These are phyloP conservation scores for Polypterus bichir DNA, from an alignment of 2,113 vertebrate genomes.

Conservation along the genomic window DNA sequence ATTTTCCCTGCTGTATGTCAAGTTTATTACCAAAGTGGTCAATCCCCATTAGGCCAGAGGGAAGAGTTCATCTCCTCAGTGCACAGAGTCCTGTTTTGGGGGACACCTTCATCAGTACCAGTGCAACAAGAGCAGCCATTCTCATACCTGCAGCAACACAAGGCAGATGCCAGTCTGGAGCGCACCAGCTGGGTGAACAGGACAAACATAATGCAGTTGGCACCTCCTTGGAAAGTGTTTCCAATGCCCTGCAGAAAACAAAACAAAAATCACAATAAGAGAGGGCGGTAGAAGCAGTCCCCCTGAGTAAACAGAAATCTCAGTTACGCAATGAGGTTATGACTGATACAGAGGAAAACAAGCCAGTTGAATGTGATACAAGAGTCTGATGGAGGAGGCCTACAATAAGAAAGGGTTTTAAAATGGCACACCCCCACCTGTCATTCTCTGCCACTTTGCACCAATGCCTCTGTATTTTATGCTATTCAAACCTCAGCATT, in stretches of 20 bases:
- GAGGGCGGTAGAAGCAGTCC: background rate
- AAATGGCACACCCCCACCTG: too few species aligned
- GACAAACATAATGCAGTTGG: constrained; percentile 89
- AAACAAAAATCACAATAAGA: background rate
- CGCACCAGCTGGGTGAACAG: constrained; percentile 64
- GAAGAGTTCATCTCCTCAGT: background rate
- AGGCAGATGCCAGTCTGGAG: constrained; percentile 38
- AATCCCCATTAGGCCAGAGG: background rate
- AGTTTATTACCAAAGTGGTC: background rate
- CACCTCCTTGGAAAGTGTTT: constrained; percentile 90
- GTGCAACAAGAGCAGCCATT: constrained; percentile 6
- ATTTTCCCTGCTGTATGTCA: too few species aligned
- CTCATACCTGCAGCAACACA: constrained; percentile 36
- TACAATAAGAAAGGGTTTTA: too few species aligned
- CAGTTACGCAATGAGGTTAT: too few species aligned
- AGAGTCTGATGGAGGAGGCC: too few species aligned
- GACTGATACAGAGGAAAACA: background rate
- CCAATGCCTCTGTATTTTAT: too few species aligned
- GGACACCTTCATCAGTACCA: rapidly evolving
- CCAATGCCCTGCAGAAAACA: constrained; percentile 65
- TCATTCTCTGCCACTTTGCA: too few species aligned
- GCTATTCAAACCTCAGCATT: too few species aligned
- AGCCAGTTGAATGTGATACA: too few species aligned
- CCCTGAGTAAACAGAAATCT: too few species aligned
- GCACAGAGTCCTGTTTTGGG: background rate